phyloP scores from a whole-genome alignment of 2,888 invertebrate species.

The Glyphotaelius pellucidus region DNA sequence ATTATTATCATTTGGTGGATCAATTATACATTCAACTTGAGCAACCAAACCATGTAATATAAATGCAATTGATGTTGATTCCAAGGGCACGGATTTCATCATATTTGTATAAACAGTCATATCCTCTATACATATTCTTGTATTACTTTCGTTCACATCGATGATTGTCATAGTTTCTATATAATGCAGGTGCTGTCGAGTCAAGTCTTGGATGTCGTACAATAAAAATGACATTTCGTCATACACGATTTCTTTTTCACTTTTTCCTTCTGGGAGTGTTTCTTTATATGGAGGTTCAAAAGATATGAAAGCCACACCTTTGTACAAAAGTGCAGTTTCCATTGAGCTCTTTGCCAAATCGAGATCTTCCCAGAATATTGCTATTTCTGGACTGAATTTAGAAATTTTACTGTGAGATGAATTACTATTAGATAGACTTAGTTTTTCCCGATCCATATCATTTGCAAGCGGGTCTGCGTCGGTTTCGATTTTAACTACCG shows the following conservation, averaged over 20 bases:
- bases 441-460: conserved; percentile 8
- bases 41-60: conserved; percentile 39
- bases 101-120: conserved; percentile 41
- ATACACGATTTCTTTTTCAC: conserved; percentile 73
- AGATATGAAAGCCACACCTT: conserved; percentile 73
- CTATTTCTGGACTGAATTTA: conserved; percentile 40
- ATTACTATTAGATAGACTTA: neutral
- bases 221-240: conserved; percentile 75
- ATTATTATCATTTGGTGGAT: neutral
- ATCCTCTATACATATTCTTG: neutral
- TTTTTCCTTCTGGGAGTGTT: conserved; percentile 69
- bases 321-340: conserved; percentile 70
- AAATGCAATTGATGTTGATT: conserved; percentile 27
- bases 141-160: conserved; percentile 69
- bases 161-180: conserved; percentile 74
- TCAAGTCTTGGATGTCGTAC: conserved; percentile 77
- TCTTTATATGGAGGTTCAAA: conserved; percentile 72
- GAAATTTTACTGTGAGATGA: conserved; percentile 26
- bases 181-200: conserved; percentile 74
- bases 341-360: conserved; percentile 66
- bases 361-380: conserved; percentile 51
- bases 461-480: conserved; percentile 5
- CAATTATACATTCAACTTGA: conserved; percentile 20
- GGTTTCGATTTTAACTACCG: conserved; percentile 49
- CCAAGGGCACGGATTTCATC: conserved; percentile 38